phyloP scores from a whole-genome alignment of 2,797 vertebrate species.

The Hoplostethus atlanticus region DNA sequence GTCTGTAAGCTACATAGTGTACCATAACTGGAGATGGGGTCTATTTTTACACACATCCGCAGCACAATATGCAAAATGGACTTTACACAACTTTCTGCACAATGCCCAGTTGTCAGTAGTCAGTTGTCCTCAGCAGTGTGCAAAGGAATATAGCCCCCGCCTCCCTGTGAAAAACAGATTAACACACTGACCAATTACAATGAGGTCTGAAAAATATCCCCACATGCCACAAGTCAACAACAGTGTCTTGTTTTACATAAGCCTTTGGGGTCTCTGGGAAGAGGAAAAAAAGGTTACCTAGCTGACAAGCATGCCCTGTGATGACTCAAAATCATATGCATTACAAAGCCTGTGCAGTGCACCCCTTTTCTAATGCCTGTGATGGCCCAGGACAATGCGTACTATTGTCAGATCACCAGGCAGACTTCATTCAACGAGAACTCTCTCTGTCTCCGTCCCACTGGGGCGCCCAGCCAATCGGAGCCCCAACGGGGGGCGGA shows the following conservation, averaged over 20 bases:
- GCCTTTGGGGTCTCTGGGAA: slow-evolving; percentile 8
- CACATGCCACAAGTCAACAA: slow-evolving; percentile 7
- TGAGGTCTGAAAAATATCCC: slow-evolving; percentile 1
- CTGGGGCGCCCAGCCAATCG: slow-evolving; percentile 65
- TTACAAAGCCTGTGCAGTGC: slow-evolving; percentile 77
- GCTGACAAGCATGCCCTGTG: slow-evolving; percentile 59
- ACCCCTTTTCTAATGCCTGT: slow-evolving; percentile 64
- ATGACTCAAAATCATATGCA: slow-evolving; percentile 74
- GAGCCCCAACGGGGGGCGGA: slow-evolving; percentile 47
- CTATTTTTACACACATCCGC: slow-evolving; percentile 15
- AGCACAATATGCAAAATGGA: background rate
- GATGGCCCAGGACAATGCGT: slow-evolving; percentile 76
- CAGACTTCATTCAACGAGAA: slow-evolving; percentile 74
- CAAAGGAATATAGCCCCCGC: background rate
- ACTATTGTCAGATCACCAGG: slow-evolving; percentile 80
- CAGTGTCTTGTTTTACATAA: slow-evolving; percentile 21
- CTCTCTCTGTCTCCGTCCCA: slow-evolving; percentile 67
- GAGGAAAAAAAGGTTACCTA: slow-evolving; percentile 48
- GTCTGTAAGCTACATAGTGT: slow-evolving; percentile 2
- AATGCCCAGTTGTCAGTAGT: background rate
- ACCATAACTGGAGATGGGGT: slow-evolving; percentile 12
- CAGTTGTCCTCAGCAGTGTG: slow-evolving; percentile 3
- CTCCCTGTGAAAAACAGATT: slow-evolving; percentile 19
- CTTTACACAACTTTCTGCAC: slow-evolving; percentile 17
- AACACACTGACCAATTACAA: slow-evolving; percentile 4